A percentile compares a stretch with the other conserved stretches of the same genome.
These are phyloP conservation scores for Drosophila nigromelanica DNA, from an alignment of 1,140 invertebrate genomes.

Conservation along the genomic window DNA sequence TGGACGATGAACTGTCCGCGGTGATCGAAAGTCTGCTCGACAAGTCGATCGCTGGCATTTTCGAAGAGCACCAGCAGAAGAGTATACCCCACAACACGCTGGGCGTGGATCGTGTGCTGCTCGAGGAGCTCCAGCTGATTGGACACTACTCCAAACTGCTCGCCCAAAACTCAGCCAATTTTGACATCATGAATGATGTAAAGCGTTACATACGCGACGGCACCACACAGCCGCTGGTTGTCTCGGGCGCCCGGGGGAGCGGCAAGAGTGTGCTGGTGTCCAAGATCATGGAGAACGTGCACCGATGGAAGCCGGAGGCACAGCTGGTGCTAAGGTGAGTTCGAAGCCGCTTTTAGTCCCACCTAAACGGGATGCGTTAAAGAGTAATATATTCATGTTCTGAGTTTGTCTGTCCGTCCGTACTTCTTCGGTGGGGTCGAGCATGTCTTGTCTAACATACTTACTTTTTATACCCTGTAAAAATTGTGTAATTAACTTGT, in stretches of 20 bases:
- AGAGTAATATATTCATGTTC: too few relatives aligned
- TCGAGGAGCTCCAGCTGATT: constrained; percentile 86
- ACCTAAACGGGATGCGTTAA: too few relatives aligned
- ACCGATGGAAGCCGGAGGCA: constrained; percentile 88
- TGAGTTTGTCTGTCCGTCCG: too few relatives aligned
- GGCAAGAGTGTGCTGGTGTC: constrained; percentile 92
- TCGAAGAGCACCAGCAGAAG: constrained; percentile 85
- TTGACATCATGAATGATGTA: constrained; percentile 86
- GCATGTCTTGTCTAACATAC: too few relatives aligned
- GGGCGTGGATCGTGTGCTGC: constrained; percentile 77
- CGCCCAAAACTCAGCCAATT: constrained; percentile 82
- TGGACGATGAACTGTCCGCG: constrained; percentile 86
- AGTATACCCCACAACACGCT: constrained; percentile 82
- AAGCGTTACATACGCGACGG: constrained; percentile 89
- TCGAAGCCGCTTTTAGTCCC: too few relatives aligned
- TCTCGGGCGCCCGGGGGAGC: constrained; percentile 91
- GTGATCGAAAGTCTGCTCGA: constrained; percentile 85
- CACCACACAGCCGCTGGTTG: constrained; percentile 87
- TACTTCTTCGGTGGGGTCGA: too few relatives aligned
- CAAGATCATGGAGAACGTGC: constrained; percentile 87
- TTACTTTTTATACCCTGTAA: too few relatives aligned
- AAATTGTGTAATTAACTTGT: too few relatives aligned
- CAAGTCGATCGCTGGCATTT: constrained; percentile 85
- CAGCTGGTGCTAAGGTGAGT: constrained; percentile 76
- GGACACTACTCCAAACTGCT: constrained; percentile 86